These are phyloP conservation scores for Limosa lapponica DNA, from an alignment of 2,797 vertebrate species.

Conservation along the genomic window DNA sequence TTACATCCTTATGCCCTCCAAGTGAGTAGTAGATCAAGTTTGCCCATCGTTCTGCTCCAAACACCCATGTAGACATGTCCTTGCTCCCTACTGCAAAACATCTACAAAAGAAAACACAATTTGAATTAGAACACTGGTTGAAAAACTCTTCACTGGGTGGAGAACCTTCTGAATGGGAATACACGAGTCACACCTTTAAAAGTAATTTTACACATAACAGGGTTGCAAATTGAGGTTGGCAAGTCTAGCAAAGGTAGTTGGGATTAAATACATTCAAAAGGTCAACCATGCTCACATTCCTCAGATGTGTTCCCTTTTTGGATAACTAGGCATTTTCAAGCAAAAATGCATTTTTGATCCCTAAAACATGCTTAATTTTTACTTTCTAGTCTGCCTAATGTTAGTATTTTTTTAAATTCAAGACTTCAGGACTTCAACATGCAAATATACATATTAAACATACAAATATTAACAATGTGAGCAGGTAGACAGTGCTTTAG, in stretches of 20 bases:
- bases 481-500: background rate
- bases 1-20: slow-evolving; percentile 92
- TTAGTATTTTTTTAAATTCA: background rate
- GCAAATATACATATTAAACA: too few relatives aligned
- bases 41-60: slow-evolving; percentile 93
- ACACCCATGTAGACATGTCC: slow-evolving; percentile 97
- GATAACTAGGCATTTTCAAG: background rate
- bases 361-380: background rate
- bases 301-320: background rate
- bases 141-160: background rate
- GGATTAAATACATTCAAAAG: background rate
- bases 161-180: background rate
- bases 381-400: background rate
- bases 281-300: background rate
- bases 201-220: background rate
- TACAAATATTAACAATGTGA: fast-evolving
- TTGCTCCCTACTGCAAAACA: slow-evolving; percentile 96
- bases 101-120: slow-evolving; percentile 67
- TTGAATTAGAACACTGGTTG: background rate
- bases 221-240: background rate
- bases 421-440: fast-evolving
- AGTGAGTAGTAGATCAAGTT: slow-evolving; percentile 95
- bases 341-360: background rate
- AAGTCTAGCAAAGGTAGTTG: background rate
- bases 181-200: background rate